Conservation (phyloP, 2,797 vertebrate genomes). For the Oceanodroma leucorhoa region DNA sequence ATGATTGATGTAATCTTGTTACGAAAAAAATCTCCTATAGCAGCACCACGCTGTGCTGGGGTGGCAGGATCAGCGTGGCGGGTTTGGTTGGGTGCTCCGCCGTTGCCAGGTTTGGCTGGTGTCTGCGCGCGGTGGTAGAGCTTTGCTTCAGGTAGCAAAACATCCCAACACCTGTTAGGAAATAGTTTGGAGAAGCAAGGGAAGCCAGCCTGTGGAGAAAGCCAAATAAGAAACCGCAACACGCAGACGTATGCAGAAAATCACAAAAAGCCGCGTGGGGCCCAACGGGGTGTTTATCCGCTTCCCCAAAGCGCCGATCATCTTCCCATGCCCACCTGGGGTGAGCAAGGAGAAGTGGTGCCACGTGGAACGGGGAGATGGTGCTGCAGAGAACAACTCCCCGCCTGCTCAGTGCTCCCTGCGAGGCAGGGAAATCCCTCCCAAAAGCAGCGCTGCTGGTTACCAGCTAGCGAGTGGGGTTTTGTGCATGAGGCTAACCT, state of each 20-base stretch:
- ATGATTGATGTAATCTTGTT: not conserved
- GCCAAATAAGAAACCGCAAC: not conserved
- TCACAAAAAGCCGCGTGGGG: not conserved
- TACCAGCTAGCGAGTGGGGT: fast-evolving
- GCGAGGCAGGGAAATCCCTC: not conserved
- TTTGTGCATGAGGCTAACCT: not conserved
- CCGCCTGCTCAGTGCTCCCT: not conserved
- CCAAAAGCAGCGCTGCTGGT: not conserved
- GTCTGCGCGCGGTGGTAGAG: not conserved
- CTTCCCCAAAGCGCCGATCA: not conserved
- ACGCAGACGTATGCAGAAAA: fast-evolving
- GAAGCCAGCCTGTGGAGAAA: not conserved
- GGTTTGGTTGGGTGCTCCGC: not conserved
- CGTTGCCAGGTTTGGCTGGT: not conserved
- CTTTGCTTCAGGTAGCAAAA: slow-evolving; percentile 14
- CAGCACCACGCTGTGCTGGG: fast-evolving
- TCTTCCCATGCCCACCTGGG: not conserved
- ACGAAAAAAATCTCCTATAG: not conserved
- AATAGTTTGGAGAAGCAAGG: not conserved
- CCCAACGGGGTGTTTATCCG: not conserved
- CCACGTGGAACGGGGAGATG: fast-evolving
- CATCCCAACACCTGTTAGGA: not conserved
- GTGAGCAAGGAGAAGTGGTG: not conserved
- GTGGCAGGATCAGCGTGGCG: not conserved
- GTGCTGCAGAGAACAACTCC: not conserved